Base-by-base conservation (phyloP, 1,140 invertebrate species). In the Oedothorax gibbosus region DNA sequence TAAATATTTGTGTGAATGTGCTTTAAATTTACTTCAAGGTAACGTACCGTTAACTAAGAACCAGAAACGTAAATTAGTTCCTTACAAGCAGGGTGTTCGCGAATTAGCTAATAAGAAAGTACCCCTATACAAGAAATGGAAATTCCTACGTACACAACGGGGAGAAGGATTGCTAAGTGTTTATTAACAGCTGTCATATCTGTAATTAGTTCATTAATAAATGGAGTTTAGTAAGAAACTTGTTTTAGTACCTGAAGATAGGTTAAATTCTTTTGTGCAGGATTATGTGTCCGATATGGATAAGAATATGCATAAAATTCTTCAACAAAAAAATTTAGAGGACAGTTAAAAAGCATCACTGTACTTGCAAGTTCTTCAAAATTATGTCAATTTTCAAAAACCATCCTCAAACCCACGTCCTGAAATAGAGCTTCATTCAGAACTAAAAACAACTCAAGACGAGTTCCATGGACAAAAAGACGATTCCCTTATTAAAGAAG, bases 1-100 rank as follows among this genome's bases (percentile, higher is more conserved):
- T 18, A 76, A 77, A 62, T n/a, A 12, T 35, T 64, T 77, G 35
- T 64, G 75, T 9, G 57, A 77, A 49, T 77, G 75, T 50, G 51
- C 7, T n/a, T n/a, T n/a, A n/a, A n/a, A n/a, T n/a, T n/a, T n/a
- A n/a, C n/a, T n/a, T n/a, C n/a, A n/a, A n/a, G 75, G 56, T 20
- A 64, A 64, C 15, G 21, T 64, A 77, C 57, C 10, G 10, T 7
- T 77, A 7, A 77, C 57, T n/a, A 77, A 77, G 51, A 64, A 10
- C 64, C 2, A 64, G n/a, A 77, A 50, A 77, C 10, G n/a, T 4
- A 73, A 73, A 18, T 53, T 76, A 1, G 11, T n/a, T 60, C 12
- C 8, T 50, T 49, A 77, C 15, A 77, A 77, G n/a, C 49, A 50
- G 18, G 11, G 49, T 77, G 62, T 77, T 15, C 7, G 75, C 53